Evolutionary conservation across 2,888 invertebrate species (phyloP).

Genomic region (Trissolcus japonicus): DNA sequence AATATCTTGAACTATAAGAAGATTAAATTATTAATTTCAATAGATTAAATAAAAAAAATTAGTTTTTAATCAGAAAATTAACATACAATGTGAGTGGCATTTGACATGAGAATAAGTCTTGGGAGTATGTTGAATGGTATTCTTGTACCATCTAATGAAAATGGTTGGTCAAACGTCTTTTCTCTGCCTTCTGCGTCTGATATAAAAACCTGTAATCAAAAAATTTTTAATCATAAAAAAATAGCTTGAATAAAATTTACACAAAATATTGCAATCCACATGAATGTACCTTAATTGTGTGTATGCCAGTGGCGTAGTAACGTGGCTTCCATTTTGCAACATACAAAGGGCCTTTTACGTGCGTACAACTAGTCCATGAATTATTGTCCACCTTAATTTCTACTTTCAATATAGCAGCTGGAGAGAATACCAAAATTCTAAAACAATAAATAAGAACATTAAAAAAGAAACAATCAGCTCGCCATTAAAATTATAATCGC

Average conservation of each 20-base stretch:
- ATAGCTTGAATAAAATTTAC: not conserved
- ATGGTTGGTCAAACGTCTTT: constrained; percentile 81
- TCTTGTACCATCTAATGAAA: constrained; percentile 85
- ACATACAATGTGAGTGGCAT: constrained; percentile 85
- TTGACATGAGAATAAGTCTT: constrained; percentile 86
- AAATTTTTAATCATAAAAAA: not conserved
- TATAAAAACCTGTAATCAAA: constrained; percentile 78
- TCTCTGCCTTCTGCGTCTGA: constrained; percentile 80
- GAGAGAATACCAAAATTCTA: constrained; percentile 88
- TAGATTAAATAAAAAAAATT: not conserved
- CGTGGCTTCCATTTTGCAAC: constrained; percentile 85
- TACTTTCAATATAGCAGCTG: constrained; percentile 81
- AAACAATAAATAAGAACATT: constrained; percentile 59
- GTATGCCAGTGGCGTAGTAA: constrained; percentile 81
- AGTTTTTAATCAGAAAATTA: not conserved
- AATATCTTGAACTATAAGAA: constrained; percentile 82
- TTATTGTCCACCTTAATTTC: constrained; percentile 82
- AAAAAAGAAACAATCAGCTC: not conserved
- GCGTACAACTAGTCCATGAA: constrained; percentile 81
- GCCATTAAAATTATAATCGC: too few relatives aligned
- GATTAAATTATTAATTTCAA: not conserved
- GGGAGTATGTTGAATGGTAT: constrained; percentile 82
- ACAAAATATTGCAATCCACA: not conserved
- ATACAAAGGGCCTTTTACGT: constrained; percentile 84
- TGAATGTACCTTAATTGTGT: constrained; percentile 79